Percentiles rank a stretch among this genome's conserved stretches.
phyloP scores from a whole-genome alignment of 2,888 invertebrate species.

The Myopa testacea region DNA sequence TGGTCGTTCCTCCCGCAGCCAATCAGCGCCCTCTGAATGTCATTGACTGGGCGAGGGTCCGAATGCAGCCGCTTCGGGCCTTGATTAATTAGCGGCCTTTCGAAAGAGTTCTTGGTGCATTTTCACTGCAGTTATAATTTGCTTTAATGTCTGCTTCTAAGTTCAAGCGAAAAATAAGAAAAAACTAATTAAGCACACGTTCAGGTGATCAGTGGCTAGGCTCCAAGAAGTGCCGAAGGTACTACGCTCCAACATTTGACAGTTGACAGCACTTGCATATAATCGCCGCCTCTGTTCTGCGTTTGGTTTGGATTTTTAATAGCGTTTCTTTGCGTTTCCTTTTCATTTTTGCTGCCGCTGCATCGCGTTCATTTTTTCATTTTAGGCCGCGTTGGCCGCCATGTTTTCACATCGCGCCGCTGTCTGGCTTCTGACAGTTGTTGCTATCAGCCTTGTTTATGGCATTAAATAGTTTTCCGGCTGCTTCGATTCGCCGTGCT shows the following conservation, averaged over 20 bases:
- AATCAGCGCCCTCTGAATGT: conserved; percentile 8
- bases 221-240: no score
- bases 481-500: conserved; percentile 2
- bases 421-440: not conserved
- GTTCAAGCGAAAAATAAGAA: no score
- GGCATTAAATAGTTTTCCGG: not conserved
- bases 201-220: no score
- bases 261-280: conserved; percentile 24
- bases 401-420: conserved; percentile 11
- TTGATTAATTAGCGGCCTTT: conserved; percentile 25
- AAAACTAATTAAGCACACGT: no score
- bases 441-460: conserved; percentile 3
- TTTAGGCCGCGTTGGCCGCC: conserved; percentile 10
- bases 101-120: not conserved
- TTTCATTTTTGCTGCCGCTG: not conserved
- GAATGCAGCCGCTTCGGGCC: not conserved
- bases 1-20: conserved; percentile 30
- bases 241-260: not conserved
- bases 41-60: not conserved
- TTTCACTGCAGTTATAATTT: not conserved
- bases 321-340: not conserved
- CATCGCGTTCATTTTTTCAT: not conserved
- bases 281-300: not conserved
- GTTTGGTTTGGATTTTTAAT: not conserved
- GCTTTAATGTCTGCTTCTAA: no score